phyloP scores from a whole-genome alignment of 2,113 vertebrate species.

The Ailuropoda melanoleuca region DNA sequence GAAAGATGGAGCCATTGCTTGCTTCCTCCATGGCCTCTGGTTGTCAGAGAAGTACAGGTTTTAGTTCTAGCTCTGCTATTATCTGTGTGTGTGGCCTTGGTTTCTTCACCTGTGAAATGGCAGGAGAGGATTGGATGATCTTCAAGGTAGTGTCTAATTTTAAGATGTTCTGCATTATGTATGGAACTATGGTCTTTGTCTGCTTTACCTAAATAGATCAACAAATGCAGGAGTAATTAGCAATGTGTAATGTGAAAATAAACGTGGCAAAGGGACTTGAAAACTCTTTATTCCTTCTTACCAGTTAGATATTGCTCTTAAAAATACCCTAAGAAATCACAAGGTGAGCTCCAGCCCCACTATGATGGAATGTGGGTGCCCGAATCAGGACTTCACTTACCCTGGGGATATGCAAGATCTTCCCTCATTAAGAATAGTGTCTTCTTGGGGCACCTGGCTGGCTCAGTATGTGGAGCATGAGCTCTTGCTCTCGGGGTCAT shows the following conservation, averaged over 20 bases:
- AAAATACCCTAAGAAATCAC: neutral
- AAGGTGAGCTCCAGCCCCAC: neutral
- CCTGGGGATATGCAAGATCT: neutral
- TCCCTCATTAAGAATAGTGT: neutral
- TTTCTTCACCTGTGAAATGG: slow-evolving; percentile 51
- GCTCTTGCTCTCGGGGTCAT: neutral
- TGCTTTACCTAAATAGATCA: neutral
- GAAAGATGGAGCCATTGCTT: neutral
- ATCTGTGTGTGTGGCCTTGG: slow-evolving; percentile 19
- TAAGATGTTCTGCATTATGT: neutral
- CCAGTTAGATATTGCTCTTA: neutral
- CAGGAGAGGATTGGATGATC: neutral
- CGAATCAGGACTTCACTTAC: neutral
- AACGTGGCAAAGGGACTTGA: neutral
- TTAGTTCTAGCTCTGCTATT: neutral
- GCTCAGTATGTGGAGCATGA: neutral
- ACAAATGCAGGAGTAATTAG: neutral
- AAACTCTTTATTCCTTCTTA: neutral
- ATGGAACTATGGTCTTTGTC: neutral
- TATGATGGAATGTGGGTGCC: too few relatives aligned
- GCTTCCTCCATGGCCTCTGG: neutral
- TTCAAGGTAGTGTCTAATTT: slow-evolving; percentile 9
- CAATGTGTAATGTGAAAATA: neutral
- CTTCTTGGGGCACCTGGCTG: neutral
- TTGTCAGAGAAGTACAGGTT: neutral